Evolutionary conservation across 2,113 vertebrate genomes (phyloP), one percentile per base, ranked within the genome.

Genomic region (Lycocorax pyrrhopterus): DNA sequence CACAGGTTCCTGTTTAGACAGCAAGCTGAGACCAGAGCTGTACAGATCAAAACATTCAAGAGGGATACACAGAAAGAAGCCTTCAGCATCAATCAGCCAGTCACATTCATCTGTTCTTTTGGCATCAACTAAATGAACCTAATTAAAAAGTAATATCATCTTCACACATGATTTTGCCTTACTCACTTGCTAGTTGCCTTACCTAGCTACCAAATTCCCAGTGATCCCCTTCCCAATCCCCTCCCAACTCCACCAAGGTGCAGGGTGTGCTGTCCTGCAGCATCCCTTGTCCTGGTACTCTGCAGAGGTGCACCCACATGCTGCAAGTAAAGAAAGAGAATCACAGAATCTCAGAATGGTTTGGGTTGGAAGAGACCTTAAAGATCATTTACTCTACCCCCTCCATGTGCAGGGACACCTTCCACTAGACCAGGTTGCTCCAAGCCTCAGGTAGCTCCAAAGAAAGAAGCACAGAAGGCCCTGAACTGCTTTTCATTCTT

Each of bases 241-340:
- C 6, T 29, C 35, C 19, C 1, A 0, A 14, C 16, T 39, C 19
- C 0, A 2, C 23, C 46, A 47, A 29, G 17, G 35, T 1, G 0
- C 32, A 39, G 25, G 18, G 25, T 25, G 53, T 20, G 71, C 33
- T 1, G 6, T 18, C 27, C 69, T 11, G 16, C 37, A 22, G 10
- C 64, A 46, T 5, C 33, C 37, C 53, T 10, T 8, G 30, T 35
- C 22, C 49, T 13, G n/a, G 21, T 27, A 29, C 29, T 21, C 43
- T 59, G n/a, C 33, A 59, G 73, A 47, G 26, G 33, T 20, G 15
- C 26, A 59, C 20, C 12, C 20, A 30, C 11, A 18, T 14, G 16
- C 46, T 14, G 12, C 32, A 49, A 25, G n/a, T 32, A 49, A 39
- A 60, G 21, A 49, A 39, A 25, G 8, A 47, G 39, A 53, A 74